Percentiles rank a stretch among this genome's conserved stretches.
Evolutionary conservation across 2,888 invertebrate genomes (phyloP).

Genomic region (Ceraclea dissimilis): DNA sequence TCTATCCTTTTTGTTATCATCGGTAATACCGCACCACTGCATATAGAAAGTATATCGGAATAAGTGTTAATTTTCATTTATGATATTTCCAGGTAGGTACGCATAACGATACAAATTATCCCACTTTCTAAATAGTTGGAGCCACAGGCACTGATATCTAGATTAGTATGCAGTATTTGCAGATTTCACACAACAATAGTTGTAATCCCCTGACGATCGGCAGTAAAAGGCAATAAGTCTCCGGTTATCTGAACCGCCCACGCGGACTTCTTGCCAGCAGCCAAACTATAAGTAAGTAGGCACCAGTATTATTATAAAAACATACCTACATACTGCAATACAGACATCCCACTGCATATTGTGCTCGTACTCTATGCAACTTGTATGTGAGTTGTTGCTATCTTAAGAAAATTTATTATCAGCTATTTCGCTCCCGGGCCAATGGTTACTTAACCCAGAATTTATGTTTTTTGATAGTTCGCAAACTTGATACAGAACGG

Average conservation of each 20-base stretch:
- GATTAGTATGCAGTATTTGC: not conserved
- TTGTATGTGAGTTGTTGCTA: not conserved
- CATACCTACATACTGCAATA: too few relatives aligned
- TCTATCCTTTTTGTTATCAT: too few relatives aligned
- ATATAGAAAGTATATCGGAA: too few relatives aligned
- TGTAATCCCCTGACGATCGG: slow-evolving; percentile 3
- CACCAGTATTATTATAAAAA: too few relatives aligned
- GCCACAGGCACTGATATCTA: not conserved
- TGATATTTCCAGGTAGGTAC: too few relatives aligned
- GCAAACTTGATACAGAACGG: too few relatives aligned
- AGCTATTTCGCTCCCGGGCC: slow-evolving; percentile 12
- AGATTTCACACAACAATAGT: slow-evolving; percentile 1
- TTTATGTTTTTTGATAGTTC: not conserved
- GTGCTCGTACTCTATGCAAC: not conserved
- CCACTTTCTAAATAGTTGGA: not conserved
- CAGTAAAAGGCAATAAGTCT: slow-evolving; percentile 8
- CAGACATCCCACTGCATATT: not conserved
- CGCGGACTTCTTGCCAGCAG: slow-evolving; percentile 11
- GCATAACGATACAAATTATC: not conserved
- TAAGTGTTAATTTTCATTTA: too few relatives aligned
- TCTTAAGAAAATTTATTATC: slow-evolving; percentile 4
- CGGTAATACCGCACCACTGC: too few relatives aligned
- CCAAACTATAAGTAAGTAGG: not conserved
- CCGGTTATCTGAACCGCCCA: slow-evolving; percentile 13
- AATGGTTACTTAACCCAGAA: not conserved